Base-by-base conservation (phyloP, 2,888 invertebrate genomes). In the Aleiodes testaceus region DNA sequence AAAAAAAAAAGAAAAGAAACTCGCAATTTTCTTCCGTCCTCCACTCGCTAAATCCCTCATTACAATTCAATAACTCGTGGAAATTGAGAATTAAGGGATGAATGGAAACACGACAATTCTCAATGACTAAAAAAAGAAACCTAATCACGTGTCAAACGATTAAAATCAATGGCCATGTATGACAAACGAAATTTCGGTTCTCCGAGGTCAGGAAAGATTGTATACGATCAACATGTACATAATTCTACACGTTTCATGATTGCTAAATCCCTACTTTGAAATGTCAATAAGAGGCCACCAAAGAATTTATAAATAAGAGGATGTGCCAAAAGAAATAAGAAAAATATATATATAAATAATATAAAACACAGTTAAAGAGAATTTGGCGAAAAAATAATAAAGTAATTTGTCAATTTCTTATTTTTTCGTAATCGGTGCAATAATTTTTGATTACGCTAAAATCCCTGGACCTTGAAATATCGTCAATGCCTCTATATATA, bases 121-220 rank as follows among this genome's bases (percentile, higher is more conserved):
- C 16, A 45, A 55, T 36, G 45, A 59, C 65, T 64, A 65, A 66
- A 36, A 66, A 59, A 61, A 55, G 63, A 52, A 64, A 61, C 44
- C 67, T 20, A 64, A 53, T 70, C 52, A 55, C 64, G 66, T 59
- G 45, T 45, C 7, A 69, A 65, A 66, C 44, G 26, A 55, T 47
- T 30, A 30, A 59, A 61, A 50, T 66, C 66, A 66, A 14, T 66
- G 66, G 36, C 49, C 18, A 36, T 44, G 47, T 68, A 16, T 44
- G 64, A 53, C 53, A 64, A 64, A 53, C 52, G 20, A 45, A 69
- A 65, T 65, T 69, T 69, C 64, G 26, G 69, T 69, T 69, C 63
- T 75, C 75, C 75, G 77, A 77, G 77, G 77, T 77, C 77, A 77
- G 76, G 76, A 73, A 64, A 73, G 66, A 68, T 73, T 74, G 59